These are phyloP conservation scores for Podiceps cristatus DNA, from an alignment of 2,113 vertebrate genomes.

Conservation along the genomic window DNA sequence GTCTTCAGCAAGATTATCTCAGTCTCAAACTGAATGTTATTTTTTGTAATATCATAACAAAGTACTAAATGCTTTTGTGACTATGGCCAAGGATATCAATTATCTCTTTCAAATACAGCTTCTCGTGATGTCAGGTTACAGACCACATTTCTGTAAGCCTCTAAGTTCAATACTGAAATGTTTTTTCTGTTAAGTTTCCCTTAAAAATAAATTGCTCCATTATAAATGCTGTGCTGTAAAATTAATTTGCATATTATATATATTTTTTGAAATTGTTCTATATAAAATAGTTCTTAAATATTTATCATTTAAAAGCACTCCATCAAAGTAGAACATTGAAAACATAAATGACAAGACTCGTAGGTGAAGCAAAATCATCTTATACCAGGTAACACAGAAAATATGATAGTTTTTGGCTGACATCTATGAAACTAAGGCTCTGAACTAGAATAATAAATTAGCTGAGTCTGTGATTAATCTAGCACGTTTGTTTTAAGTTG, in stretches of 20 bases:
- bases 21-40: neutral
- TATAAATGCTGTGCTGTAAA: neutral
- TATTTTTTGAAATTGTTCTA: neutral
- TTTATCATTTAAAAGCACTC: neutral
- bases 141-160: neutral
- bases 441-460: neutral
- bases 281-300: neutral
- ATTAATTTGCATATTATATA: neutral
- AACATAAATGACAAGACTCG: neutral
- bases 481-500: neutral
- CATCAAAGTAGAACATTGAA: neutral
- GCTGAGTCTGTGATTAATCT: neutral
- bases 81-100: neutral
- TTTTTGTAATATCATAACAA: neutral
- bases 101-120: neutral
- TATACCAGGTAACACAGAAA: neutral
- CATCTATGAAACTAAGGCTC: neutral
- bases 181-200: neutral
- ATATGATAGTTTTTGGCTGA: neutral
- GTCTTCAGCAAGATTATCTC: neutral
- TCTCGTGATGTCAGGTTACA: neutral
- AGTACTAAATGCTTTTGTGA: neutral
- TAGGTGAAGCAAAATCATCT: neutral
- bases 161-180: neutral
- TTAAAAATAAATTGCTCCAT: neutral